These are phyloP conservation scores for Sitodiplosis mosellana DNA, from an alignment of 1,140 invertebrate species.

Conservation along the genomic window DNA sequence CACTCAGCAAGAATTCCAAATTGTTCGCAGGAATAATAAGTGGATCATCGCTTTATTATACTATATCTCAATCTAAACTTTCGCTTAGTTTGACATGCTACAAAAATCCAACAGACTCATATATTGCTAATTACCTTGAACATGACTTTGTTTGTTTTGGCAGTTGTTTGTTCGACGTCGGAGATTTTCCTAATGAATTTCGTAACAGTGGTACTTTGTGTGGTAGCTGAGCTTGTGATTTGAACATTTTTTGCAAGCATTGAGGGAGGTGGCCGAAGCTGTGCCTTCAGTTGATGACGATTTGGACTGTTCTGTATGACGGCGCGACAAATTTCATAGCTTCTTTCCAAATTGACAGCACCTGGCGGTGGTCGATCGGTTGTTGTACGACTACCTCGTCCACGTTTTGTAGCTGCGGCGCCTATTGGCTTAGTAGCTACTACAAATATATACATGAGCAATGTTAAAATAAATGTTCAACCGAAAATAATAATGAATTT, in stretches of 20 bases:
- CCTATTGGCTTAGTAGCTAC: not conserved
- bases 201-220: no score
- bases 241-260: slow-evolving; percentile 28
- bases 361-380: slow-evolving; percentile 61
- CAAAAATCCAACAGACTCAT: not conserved
- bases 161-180: slow-evolving; percentile 14
- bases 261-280: slow-evolving; percentile 64
- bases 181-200: not conserved
- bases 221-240: not conserved
- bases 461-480: slow-evolving; percentile 18
- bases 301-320: slow-evolving; percentile 86
- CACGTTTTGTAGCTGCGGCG: slow-evolving; percentile 7
- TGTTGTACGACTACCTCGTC: slow-evolving; percentile 26
- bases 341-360: slow-evolving; percentile 77
- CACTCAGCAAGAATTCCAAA: no score
- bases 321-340: slow-evolving; percentile 89
- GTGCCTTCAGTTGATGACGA: slow-evolving; percentile 65
- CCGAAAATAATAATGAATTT: no score
- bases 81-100: no score
- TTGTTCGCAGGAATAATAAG: no score
- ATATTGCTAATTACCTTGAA: slow-evolving; percentile 14
- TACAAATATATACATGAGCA: no score
- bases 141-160: slow-evolving; percentile 13
- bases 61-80: no score
- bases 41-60: no score